A percentile compares a stretch with the other conserved stretches of the same genome.
phyloP scores from a whole-genome alignment of 2,113 vertebrate genomes.

The Hippocampus abdominalis region DNA sequence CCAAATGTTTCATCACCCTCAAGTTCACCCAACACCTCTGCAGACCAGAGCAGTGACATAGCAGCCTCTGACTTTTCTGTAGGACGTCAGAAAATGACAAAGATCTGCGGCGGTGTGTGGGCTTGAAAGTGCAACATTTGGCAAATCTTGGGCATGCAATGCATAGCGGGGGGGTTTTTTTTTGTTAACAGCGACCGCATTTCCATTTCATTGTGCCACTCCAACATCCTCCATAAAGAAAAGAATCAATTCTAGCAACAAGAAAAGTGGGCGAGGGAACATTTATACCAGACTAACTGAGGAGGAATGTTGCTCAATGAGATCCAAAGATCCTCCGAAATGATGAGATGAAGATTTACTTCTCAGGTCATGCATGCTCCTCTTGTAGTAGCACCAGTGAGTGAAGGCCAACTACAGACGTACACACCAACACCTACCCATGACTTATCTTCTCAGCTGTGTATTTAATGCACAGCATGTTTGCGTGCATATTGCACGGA shows the following conservation, averaged over 20 bases:
- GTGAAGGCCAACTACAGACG: conserved; percentile 18
- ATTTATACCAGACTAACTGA: conserved; percentile 15
- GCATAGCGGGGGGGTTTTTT: conserved; percentile 62
- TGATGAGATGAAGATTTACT: conserved; percentile 13
- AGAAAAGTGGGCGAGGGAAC: conserved; percentile 18
- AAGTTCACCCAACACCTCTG: conserved; percentile 71
- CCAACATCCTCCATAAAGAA: conserved; percentile 73
- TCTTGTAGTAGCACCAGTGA: conserved; percentile 56
- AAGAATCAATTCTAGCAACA: conserved; percentile 33
- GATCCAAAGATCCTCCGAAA: not conserved
- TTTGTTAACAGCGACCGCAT: conserved; percentile 50
- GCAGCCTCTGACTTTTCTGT: conserved; percentile 83
- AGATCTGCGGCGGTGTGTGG: conserved; percentile 63
- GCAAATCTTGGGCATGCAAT: conserved; percentile 73
- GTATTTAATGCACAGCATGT: too few relatives aligned
- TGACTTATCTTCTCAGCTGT: too few relatives aligned
- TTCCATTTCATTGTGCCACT: conserved; percentile 63
- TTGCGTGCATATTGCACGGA: too few relatives aligned
- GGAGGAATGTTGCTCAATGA: conserved; percentile 42
- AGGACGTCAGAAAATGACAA: conserved; percentile 79
- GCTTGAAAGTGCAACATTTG: conserved; percentile 63
- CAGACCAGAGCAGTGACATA: conserved; percentile 75
- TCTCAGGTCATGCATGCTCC: conserved; percentile 15
- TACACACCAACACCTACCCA: too few relatives aligned
- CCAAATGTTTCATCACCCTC: conserved; percentile 41